These are phyloP conservation scores for Sminthurides bifidus DNA, from an alignment of 1,140 invertebrate species.

Conservation along the genomic window DNA sequence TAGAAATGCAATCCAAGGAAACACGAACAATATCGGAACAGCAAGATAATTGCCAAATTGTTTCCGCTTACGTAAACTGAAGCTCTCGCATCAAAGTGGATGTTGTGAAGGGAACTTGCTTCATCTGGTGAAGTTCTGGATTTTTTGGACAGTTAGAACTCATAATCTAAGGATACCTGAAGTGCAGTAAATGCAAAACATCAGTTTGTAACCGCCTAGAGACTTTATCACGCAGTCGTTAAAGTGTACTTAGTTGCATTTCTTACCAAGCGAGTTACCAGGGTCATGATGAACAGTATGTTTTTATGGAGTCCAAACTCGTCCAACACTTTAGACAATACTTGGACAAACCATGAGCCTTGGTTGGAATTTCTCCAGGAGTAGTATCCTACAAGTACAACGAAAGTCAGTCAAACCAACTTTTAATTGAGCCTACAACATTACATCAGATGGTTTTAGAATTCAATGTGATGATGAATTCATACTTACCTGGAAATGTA, in stretches of 20 bases:
- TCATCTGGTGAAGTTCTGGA: conserved; percentile 72
- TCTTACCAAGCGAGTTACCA: conserved; percentile 51
- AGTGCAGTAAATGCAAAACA: not conserved
- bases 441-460: not conserved
- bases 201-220: not conserved
- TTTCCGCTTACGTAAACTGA: conserved; percentile 36
- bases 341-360: conserved; percentile 94
- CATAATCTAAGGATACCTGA: conserved; percentile 73
- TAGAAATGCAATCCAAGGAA: too few relatives aligned
- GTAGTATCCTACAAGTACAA: conserved; percentile 69
- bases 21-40: too few relatives aligned
- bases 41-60: too few relatives aligned
- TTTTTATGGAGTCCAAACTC: conserved; percentile 60
- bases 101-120: conserved; percentile 87
- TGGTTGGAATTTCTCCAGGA: conserved; percentile 86
- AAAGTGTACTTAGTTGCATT: not conserved
- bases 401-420: too few relatives aligned
- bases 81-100: conserved; percentile 75
- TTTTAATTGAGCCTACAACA: conserved; percentile 18
- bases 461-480: not conserved
- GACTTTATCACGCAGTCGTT: not conserved
- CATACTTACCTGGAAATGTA: conserved; percentile 42
- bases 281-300: conserved; percentile 74
- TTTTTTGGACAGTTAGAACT: conserved; percentile 74
- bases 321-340: conserved; percentile 66